These are phyloP conservation scores for Lymantria dispar DNA, from an alignment of 2,888 invertebrate genomes.

Conservation along the genomic window DNA sequence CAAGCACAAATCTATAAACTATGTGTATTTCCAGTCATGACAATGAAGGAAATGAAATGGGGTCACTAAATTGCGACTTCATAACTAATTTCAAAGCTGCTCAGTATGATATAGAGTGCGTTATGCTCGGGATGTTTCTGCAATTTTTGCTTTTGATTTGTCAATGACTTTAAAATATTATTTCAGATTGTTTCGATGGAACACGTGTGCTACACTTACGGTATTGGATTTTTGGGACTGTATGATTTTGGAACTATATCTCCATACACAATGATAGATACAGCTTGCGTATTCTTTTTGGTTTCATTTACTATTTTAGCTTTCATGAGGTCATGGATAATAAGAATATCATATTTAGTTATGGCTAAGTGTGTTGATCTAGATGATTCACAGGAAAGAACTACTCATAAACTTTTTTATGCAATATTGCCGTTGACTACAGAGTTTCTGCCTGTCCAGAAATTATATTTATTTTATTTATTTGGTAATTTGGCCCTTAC, in stretches of 20 bases:
- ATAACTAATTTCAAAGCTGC: no score
- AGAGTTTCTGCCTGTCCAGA: slow-evolving; percentile 52
- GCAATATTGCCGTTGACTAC: slow-evolving; percentile 54
- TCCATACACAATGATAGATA: slow-evolving; percentile 58
- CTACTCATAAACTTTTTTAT: slow-evolving; percentile 51
- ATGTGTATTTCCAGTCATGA: no score
- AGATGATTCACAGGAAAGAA: slow-evolving; percentile 20
- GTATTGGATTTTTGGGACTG: slow-evolving; percentile 58
- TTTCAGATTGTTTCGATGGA: slow-evolving; percentile 49
- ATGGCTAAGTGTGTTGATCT: slow-evolving; percentile 45
- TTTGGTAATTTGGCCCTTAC: slow-evolving; percentile 48
- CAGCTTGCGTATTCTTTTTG: slow-evolving; percentile 53
- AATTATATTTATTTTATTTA: slow-evolving; percentile 50
- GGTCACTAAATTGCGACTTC: no score
- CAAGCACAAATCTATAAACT: no score
- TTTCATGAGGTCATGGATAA: slow-evolving; percentile 52
- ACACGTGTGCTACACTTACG: slow-evolving; percentile 45
- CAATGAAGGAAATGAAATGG: no score
- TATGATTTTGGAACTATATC: slow-evolving; percentile 60
- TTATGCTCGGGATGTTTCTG: no score
- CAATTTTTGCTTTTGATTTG: no score
- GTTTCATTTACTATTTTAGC: slow-evolving; percentile 44
- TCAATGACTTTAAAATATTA: slow-evolving; percentile 8
- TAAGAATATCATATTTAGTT: slow-evolving; percentile 43
- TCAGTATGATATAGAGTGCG: no score